These are phyloP conservation scores for Indicator maculatus DNA, from an alignment of 2,113 vertebrate species.

Conservation along the genomic window DNA sequence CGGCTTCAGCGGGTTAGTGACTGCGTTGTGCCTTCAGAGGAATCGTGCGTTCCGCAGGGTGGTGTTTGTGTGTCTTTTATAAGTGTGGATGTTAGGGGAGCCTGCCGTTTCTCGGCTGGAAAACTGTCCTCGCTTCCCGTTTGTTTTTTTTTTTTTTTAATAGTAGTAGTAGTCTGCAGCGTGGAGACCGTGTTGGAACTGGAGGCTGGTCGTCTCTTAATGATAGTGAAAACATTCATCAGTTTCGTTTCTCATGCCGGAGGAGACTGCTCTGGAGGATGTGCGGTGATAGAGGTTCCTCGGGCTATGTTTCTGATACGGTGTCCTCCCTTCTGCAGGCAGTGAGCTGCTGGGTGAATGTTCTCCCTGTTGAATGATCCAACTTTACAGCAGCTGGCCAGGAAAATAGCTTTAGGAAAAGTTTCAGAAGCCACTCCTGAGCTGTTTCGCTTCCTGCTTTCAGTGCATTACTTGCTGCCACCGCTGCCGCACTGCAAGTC, in stretches of 20 bases:
- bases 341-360: background rate
- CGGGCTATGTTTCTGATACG: no score
- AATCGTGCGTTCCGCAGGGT: background rate
- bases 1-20: background rate
- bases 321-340: no score
- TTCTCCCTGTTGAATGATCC: background rate
- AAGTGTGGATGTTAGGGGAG: accelerated
- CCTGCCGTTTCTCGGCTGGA: background rate
- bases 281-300: background rate
- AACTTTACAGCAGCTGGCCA: background rate
- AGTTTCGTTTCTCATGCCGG: background rate
- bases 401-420: background rate
- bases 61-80: background rate
- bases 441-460: background rate
- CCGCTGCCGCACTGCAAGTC: background rate
- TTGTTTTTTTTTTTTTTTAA: background rate
- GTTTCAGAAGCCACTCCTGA: background rate
- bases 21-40: background rate
- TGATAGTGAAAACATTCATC: background rate
- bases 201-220: background rate
- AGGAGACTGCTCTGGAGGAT: background rate
- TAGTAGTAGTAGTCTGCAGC: background rate
- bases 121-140: background rate
- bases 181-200: accelerated
- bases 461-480: background rate